Evolutionary conservation across 2,797 vertebrate species (phyloP).

Genomic region (Typhlichthys eigenmanni): DNA sequence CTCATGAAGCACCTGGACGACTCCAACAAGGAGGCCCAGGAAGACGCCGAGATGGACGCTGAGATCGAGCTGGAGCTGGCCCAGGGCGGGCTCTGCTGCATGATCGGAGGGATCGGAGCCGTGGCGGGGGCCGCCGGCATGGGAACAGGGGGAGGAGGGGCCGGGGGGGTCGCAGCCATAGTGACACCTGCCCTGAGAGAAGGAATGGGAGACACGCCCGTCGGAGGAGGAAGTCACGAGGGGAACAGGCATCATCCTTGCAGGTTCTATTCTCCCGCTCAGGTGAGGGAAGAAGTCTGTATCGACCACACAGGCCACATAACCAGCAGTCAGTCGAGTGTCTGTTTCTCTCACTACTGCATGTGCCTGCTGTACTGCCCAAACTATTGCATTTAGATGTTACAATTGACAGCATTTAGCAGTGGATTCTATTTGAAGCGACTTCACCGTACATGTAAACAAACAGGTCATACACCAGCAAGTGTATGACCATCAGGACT

Average conservation of each 20-base stretch:
- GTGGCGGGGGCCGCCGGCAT: conserved; percentile 65
- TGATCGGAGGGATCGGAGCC: conserved; percentile 70
- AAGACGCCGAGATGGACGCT: conserved; percentile 94
- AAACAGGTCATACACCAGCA: too few relatives aligned
- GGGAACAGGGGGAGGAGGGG: conserved; percentile 39
- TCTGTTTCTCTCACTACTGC: too few relatives aligned
- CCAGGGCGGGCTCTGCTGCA: conserved; percentile 84
- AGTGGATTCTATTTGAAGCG: too few relatives aligned
- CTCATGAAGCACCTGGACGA: conserved; percentile 91
- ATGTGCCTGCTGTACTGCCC: too few relatives aligned
- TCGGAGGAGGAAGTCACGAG: conserved; percentile 48
- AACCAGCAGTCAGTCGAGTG: too few relatives aligned
- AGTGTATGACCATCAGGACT: too few relatives aligned
- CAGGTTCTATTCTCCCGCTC: conserved; percentile 88
- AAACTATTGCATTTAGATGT: too few relatives aligned
- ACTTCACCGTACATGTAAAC: too few relatives aligned
- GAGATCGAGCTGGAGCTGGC: conserved; percentile 92
- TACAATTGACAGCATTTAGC: too few relatives aligned
- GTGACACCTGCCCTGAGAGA: conserved; percentile 55
- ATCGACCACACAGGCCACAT: too few relatives aligned
- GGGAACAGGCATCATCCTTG: conserved; percentile 72
- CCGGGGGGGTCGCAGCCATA: conserved; percentile 69
- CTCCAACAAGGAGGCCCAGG: conserved; percentile 95
- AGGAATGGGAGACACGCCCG: conserved; percentile 7
- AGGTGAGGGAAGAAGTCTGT: conserved; percentile 73